Evolutionary conservation across 2,113 vertebrate genomes (phyloP).

Genomic region (Pangasianodon gigas): DNA sequence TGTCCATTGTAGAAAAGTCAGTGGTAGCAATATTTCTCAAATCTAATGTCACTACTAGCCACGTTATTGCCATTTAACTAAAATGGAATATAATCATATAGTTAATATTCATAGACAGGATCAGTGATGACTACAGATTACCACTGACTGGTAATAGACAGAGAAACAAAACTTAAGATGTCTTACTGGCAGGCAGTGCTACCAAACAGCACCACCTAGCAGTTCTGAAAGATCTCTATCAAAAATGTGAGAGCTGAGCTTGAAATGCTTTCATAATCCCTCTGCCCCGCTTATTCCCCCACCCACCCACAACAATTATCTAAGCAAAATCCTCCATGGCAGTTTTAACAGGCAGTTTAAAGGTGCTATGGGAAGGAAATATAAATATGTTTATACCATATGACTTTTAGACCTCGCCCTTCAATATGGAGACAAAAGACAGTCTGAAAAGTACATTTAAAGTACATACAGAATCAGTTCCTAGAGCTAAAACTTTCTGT

Average conservation of each 20-base stretch:
- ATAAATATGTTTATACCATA: not conserved
- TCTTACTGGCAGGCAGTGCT: constrained; percentile 47
- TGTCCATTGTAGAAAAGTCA: not conserved
- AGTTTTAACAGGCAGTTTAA: too few relatives aligned
- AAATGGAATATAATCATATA: not conserved
- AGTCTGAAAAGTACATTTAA: not conserved
- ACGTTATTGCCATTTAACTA: not conserved
- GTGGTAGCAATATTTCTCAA: not conserved
- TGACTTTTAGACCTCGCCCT: not conserved
- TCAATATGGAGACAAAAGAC: not conserved
- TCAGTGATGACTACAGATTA: not conserved
- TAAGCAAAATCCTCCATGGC: not conserved
- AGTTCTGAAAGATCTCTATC: constrained; percentile 55
- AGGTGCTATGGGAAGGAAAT: not conserved
- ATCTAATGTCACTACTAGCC: not conserved
- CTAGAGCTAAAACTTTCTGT: constrained; percentile 6
- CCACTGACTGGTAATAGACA: not conserved
- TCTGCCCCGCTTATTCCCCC: not conserved
- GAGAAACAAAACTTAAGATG: not conserved
- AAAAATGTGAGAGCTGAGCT: not conserved
- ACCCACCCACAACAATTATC: not conserved
- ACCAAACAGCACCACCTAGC: constrained; percentile 79
- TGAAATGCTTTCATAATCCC: not conserved
- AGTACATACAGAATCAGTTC: not conserved
- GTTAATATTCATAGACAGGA: not conserved